Evolutionary conservation across 2,113 vertebrate species (phyloP), one percentile per base, ranked within the genome.

Genomic region (Cottus gobio): DNA sequence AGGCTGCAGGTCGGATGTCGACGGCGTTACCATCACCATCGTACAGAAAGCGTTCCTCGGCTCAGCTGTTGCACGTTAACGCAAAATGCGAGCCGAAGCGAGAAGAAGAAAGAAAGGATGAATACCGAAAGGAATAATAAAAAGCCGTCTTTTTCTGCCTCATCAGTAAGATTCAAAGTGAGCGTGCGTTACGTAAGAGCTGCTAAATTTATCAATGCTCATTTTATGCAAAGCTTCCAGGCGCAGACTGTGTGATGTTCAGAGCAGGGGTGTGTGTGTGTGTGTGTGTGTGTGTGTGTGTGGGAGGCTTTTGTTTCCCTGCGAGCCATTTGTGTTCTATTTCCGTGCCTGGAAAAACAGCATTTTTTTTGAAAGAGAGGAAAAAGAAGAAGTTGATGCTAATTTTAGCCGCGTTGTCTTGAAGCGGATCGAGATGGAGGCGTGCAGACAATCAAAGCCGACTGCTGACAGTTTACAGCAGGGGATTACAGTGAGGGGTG

Each of bases 151-250:
- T 84, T 91, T 93, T 83, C 93, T 93, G 92, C 94, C 87, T 94
- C 93, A 94, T 94, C 92, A 93, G 91, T 89, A 84, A 88, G 93
- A 94, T 94, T 94, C 90, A 80, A 91, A 93, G 87, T 85, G 93
- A 94, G 89, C 31, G 77, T 69, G 81, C 84, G 90, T 95, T 94
- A 93, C 80, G 85, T 95, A 95, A 95, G 86, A 42, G 0, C 90
- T 37, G 93, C 93, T 94, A 95, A 94, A 95, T 94, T 93, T 95
- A 95, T 94, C 94, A 91, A 92, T 88, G 89, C 92, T 93, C 87
- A 83, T 93, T 94, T 94, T 87, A 93, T 92, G 94, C 93, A 93
- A 94, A 94, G 92, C 91, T 94, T 82, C 84, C 83, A 87, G 92
- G 81, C 87, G 60, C 89, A 91, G 88, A 85, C 89, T 88, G 83